Conservation (phyloP, 2,888 invertebrate species). For the Synergus gifuensis region DNA sequence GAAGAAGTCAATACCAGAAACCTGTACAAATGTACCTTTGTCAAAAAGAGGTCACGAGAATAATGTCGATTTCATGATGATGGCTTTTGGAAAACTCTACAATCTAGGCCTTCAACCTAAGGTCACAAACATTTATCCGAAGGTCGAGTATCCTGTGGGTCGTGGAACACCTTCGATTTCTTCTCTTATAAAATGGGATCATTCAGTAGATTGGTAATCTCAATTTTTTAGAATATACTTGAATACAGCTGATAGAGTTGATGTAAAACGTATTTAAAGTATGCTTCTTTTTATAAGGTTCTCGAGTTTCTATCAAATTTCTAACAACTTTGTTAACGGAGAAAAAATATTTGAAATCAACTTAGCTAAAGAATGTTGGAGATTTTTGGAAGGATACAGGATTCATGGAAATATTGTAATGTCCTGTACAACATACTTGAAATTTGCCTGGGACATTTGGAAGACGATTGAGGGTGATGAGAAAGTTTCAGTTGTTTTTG, state of each 20-base stretch:
- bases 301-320: constrained; percentile 75
- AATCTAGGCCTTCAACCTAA: constrained; percentile 79
- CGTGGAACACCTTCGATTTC: constrained; percentile 80
- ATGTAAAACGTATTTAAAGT: neutral
- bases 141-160: constrained; percentile 79
- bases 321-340: constrained; percentile 48
- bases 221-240: neutral
- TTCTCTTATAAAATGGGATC: constrained; percentile 68
- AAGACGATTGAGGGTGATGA: constrained; percentile 76
- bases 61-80: constrained; percentile 71
- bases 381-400: constrained; percentile 79
- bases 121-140: constrained; percentile 79
- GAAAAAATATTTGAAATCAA: constrained; percentile 66
- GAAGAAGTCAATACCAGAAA: constrained; percentile 85
- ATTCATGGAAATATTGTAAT: constrained; percentile 82
- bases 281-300: constrained; percentile 62
- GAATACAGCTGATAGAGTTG: neutral
- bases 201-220: constrained; percentile 53
- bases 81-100: constrained; percentile 79
- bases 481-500: constrained; percentile 68
- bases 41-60: constrained; percentile 82
- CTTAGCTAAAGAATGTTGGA: constrained; percentile 70
- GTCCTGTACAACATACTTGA: constrained; percentile 81
- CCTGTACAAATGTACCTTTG: constrained; percentile 86
- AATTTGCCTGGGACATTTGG: constrained; percentile 78